phyloP scores from a whole-genome alignment of 2,888 invertebrate genomes.

The Dasysyrphus albostriatus region DNA sequence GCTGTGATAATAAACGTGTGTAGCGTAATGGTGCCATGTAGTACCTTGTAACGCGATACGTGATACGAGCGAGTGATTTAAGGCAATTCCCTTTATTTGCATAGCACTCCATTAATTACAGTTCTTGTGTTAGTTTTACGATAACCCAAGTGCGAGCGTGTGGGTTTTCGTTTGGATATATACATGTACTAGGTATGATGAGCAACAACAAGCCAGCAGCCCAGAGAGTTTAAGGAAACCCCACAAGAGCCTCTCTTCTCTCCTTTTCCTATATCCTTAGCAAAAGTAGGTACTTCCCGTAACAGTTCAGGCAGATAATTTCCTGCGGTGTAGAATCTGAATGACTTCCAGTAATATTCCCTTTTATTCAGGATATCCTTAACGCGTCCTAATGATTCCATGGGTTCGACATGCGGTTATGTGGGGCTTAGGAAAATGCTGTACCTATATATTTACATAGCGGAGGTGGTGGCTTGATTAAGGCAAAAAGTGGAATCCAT shows the following conservation, averaged over 20 bases:
- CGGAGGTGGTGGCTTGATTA: conserved; percentile 11
- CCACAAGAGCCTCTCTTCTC: not conserved
- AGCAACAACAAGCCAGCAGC: not conserved
- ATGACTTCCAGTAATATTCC: conserved; percentile 58
- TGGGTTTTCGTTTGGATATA: conserved; percentile 6
- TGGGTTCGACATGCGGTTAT: conserved; percentile 51
- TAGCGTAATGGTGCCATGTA: conserved; percentile 68
- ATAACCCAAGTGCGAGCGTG: conserved; percentile 33
- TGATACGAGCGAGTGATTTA: conserved; percentile 69
- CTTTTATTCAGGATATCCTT: conserved; percentile 63
- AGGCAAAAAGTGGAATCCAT: not conserved
- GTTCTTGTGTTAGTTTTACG: conserved; percentile 56
- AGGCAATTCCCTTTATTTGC: conserved; percentile 71
- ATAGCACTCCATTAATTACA: conserved; percentile 74
- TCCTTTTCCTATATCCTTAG: not conserved
- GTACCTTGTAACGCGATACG: conserved; percentile 64
- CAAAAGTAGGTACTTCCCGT: conserved; percentile 40
- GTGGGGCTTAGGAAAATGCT: not conserved
- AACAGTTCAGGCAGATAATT: conserved; percentile 57
- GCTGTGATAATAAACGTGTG: conserved; percentile 46
- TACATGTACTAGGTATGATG: not conserved
- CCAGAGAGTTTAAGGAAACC: conserved; percentile 22
- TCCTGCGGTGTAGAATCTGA: conserved; percentile 55
- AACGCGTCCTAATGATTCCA: conserved; percentile 67
- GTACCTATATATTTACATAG: not conserved